Conservation (phyloP, 2,113 vertebrate species). For the Mustela lutreola region DNA sequence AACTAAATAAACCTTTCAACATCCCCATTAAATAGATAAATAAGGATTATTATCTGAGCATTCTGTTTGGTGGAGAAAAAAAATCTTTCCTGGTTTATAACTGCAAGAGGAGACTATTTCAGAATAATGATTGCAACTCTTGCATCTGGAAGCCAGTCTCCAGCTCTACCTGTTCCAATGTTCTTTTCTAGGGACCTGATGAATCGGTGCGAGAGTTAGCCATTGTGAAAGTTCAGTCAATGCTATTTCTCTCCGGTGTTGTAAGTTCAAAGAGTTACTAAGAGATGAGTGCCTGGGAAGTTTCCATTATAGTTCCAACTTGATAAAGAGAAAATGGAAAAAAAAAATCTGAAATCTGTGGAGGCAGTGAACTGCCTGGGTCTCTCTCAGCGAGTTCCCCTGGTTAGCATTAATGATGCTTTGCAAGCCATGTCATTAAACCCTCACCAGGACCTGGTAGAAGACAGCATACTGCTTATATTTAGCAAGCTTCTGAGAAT, state of each 20-base stretch:
- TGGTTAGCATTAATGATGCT: slow-evolving; percentile 51
- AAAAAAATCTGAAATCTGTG: not conserved
- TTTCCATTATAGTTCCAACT: slow-evolving; percentile 44
- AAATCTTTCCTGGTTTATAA: slow-evolving; percentile 58
- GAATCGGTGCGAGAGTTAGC: slow-evolving; percentile 33
- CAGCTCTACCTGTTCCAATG: slow-evolving; percentile 51
- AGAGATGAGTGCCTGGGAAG: slow-evolving; percentile 59
- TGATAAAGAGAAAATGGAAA: slow-evolving; percentile 54
- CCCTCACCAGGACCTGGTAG: slow-evolving; percentile 2
- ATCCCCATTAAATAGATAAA: slow-evolving; percentile 75
- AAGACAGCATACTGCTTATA: not conserved
- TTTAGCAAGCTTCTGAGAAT: slow-evolving; percentile 19
- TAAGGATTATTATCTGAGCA: slow-evolving; percentile 68
- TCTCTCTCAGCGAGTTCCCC: not conserved
- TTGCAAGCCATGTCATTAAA: slow-evolving; percentile 59
- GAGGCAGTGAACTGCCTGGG: slow-evolving; percentile 16
- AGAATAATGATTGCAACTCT: slow-evolving; percentile 58
- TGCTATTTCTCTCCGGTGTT: not conserved
- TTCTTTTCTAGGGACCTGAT: slow-evolving; percentile 62
- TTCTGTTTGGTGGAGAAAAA: slow-evolving; percentile 49
- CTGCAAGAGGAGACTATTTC: slow-evolving; percentile 54
- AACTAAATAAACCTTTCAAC: slow-evolving; percentile 78
- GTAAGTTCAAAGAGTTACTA: slow-evolving; percentile 61
- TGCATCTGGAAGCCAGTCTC: slow-evolving; percentile 11
- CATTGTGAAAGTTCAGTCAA: slow-evolving; percentile 54